Base-by-base conservation (phyloP, 2,113 vertebrate species). In the Brachirus orientalis region DNA sequence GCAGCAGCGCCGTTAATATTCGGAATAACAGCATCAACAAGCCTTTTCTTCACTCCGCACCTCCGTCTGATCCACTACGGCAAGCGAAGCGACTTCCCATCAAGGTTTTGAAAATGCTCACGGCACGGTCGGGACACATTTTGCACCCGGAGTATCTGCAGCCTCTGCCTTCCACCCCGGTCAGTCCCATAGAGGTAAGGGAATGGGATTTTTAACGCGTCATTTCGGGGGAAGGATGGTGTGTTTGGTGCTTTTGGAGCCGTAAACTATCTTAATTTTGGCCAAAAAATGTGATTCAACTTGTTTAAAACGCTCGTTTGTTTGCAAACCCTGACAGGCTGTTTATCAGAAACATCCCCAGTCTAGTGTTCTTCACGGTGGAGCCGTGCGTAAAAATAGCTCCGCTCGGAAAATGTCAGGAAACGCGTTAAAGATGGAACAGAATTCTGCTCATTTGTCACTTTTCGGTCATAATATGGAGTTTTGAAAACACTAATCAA, bases 21-120 rank as follows among this genome's bases (percentile, higher is more conserved):
- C 95, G 95, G 94, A 96, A 94, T 94, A 94, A 87, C 92, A 92
- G 89, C 90, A 88, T 88, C 93, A 91, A 90, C 94, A 95, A 96
- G 92, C 95, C 94, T 88, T 96, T 96, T 91, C 93, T 96, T 90
- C 96, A 97, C 95, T 81, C 95, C 77, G 94, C 95, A 72, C 97
- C 96, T 75, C 96, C 98, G 70, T 95, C 92, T 80, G 95, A 99
- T 86, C 98, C 97, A 86, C 90, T 95, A 89, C 96, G 98, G 86
- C 98, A 99, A 95, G 97, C 98, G 19, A 96, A 95, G 73, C 93
- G 98, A 88, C 94, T 99, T 81, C 98, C 96, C 77, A 98, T 99
- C 93, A 98, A 98, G 94, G 93, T 98, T 91, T 84, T 99, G 92
- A 99, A 98, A 94, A 99, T 99, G 98, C 95, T 99, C 65, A 99